These are phyloP conservation scores for Perccottus glenii DNA, from an alignment of 2,113 vertebrate genomes.

Conservation along the genomic window DNA sequence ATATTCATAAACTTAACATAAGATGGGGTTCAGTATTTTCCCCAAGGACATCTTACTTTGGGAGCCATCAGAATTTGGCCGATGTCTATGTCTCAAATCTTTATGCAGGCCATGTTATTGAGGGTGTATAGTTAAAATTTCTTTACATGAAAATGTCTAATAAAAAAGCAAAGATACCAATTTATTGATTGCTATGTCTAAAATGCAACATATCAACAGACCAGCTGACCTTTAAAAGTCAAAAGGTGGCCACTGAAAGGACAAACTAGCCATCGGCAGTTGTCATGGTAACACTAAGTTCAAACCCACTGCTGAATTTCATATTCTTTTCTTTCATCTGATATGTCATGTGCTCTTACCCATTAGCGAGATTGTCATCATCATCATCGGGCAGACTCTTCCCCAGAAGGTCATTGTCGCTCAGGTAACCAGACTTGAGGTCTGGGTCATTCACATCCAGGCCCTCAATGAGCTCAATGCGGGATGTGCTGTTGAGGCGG, in stretches of 20 bases:
- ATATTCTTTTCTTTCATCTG: neutral
- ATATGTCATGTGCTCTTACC: slow-evolving; percentile 75
- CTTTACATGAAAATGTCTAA: neutral
- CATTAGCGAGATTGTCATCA: slow-evolving; percentile 93
- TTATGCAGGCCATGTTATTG: too few species aligned
- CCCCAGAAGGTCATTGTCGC: slow-evolving; percentile 91
- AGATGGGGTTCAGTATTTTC: too few species aligned
- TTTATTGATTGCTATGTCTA: neutral
- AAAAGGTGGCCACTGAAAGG: slow-evolving; percentile 6
- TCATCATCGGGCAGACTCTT: slow-evolving; percentile 91
- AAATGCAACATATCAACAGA: slow-evolving; percentile 7
- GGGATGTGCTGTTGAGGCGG: slow-evolving; percentile 90
- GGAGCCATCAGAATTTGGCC: too few species aligned
- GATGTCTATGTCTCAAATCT: too few species aligned
- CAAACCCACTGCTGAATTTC: slow-evolving; percentile 5
- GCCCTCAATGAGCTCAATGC: slow-evolving; percentile 89
- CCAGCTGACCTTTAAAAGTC: slow-evolving; percentile 24
- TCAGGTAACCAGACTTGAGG: slow-evolving; percentile 95
- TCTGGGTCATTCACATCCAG: slow-evolving; percentile 85
- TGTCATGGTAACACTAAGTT: slow-evolving; percentile 19
- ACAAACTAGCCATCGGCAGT: neutral
- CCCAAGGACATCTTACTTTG: too few species aligned
- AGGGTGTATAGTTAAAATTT: too few species aligned
- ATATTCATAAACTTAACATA: too few species aligned
- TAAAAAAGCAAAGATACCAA: neutral